Evolutionary conservation across 2,888 invertebrate species (phyloP), one percentile per base, ranked within the genome.

Genomic region (Aproaerema taeniolella): DNA sequence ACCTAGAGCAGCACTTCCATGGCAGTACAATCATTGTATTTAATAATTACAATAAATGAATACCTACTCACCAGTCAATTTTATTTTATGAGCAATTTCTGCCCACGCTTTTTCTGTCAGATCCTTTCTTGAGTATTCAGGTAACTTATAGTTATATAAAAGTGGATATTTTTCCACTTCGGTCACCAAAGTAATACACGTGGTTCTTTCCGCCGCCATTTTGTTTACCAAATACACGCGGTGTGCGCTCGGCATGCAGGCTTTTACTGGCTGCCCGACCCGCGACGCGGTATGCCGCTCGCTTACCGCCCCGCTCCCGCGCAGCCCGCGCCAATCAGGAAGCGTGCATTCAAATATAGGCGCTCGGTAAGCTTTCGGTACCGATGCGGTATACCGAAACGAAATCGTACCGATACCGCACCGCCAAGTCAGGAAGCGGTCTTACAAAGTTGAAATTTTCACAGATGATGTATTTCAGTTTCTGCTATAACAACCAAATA

Each of bases 61-160:
- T 4, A 28, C 9, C 9, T n/a, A 28, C 10, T 10, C 10, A 28
- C 28, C 28, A 43, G 60, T 46, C 38, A 66, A 46, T 31, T 57
- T 52, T 11, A 50, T 53, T 24, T 47, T 58, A 2, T 38, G 40
- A 13, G 66, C 57, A 24, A 66, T 55, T 28, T 48, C 52, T 2
- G 45, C 38, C 66, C 66, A 66, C 14, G 60, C 61, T 15, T 60
- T 61, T 7, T 66, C 66, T 0, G 53, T 47, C 30, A 61, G 40
- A 35, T 66, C 66, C 39, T 66, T 66, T 8, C 62, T 52, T 38
- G 58, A 63, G 34, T 66, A 66, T 25, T 62, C 63, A 2, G 61
- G 62, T 24, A 64, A 16, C 32, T 48, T 50, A 31, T 46, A 57
- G 38, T 66, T 65, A 38, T 66, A 66, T 7, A 66, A 47, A 31